Percentiles rank a stretch among this genome's conserved stretches.
Evolutionary conservation across 2,888 invertebrate genomes (phyloP).

Genomic region (Plagodis dolabraria): DNA sequence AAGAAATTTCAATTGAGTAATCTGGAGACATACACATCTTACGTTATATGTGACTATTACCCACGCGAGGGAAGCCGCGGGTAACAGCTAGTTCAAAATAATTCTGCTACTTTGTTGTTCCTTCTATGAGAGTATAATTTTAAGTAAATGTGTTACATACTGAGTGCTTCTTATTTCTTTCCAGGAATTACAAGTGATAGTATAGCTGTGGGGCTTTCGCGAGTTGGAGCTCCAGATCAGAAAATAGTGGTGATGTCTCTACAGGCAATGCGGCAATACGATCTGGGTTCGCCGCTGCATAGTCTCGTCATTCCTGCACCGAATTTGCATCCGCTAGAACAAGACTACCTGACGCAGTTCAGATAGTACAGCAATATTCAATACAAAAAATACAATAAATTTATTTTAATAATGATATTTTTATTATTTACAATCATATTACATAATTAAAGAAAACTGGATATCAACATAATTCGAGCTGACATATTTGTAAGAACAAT

Average conservation of each 20-base stretch:
- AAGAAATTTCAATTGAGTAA: no score
- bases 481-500: conserved; percentile 64
- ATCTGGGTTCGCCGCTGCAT: conserved; percentile 96
- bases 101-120: no score
- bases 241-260: conserved; percentile 90
- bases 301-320: conserved; percentile 95
- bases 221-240: conserved; percentile 95
- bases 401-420: conserved; percentile 74
- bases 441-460: conserved; percentile 56
- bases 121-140: no score
- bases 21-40: no score
- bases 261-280: conserved; percentile 87
- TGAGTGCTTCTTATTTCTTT: conserved; percentile 26
- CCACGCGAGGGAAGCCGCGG: no score
- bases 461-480: conserved; percentile 79
- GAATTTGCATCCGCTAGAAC: conserved; percentile 94
- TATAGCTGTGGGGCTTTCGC: conserved; percentile 93
- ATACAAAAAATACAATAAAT: conserved; percentile 54
- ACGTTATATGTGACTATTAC: no score
- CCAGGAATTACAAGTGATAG: conserved; percentile 82
- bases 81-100: no score
- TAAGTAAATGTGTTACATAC: no score
- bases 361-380: conserved; percentile 47
- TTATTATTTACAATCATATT: conserved; percentile 82
- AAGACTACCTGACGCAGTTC: conserved; percentile 92